Base-by-base conservation (phyloP, 2,888 invertebrate genomes). In the Pandemis heparana region DNA sequence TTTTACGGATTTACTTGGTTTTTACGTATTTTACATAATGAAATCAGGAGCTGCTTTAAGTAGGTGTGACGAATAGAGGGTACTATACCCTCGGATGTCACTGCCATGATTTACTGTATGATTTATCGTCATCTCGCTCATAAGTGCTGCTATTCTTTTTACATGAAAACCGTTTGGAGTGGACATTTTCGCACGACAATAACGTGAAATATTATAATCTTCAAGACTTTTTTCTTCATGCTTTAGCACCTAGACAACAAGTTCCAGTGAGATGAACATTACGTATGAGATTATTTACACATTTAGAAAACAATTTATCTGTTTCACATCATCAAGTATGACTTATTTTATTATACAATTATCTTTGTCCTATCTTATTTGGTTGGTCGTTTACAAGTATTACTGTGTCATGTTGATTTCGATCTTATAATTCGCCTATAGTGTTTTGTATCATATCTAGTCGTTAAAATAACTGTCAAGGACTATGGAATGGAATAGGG, bases 401-500 rank as follows among this genome's bases (percentile, higher is more conserved):
- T 32, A 32, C 23, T 32, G 23, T 32, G 23, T 32, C 23, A 4
- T 32, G 23, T 32, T 32, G 23, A 32, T 32, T 32, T 32, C 23
- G 23, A 32, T 32, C 23, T 32, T 32, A 1, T 32, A 32, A 32
- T 32, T 32, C 23, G 23, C 23, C 2, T 4, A 32, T 4, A 32
- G 23, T 32, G 4, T 32, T 32, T 32, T 32, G 23, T 32, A 32
- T 32, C 23, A 32, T 32, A 32, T 32, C 23, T 71, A 79, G 78
- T 82, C 83, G 81, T 87, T 85, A 86, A 85, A 84, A 81, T 85
- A 87, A 87, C 82, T 83, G 87, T 82, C 86, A 77, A 88, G 89
- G 18, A 53, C 53, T n/a, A 18, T 9, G 14, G 89, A 88, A 18
- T 9, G 14, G 89, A 88, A 89, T 83, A 85, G 77, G 70, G 43